phyloP scores from a whole-genome alignment of 2,888 invertebrate genomes.

The Leucoptera coffeella region DNA sequence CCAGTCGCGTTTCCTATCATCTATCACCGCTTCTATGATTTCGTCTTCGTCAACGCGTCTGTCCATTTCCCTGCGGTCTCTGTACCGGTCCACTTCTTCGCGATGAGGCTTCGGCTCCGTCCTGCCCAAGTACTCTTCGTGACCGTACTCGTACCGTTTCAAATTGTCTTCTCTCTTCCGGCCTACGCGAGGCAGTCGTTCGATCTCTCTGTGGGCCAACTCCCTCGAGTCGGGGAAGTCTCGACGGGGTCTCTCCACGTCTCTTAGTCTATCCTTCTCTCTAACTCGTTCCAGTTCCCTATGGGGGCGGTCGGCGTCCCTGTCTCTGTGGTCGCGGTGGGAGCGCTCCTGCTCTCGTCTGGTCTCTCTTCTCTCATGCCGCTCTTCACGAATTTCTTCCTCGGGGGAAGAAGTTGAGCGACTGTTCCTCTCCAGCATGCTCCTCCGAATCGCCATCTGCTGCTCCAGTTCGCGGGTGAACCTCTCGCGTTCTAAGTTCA shows the following conservation, averaged over 20 bases:
- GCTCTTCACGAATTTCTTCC: constrained; percentile 45
- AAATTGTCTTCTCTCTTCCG: constrained; percentile 35
- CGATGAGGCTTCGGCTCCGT: constrained; percentile 28
- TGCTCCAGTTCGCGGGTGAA: constrained; percentile 51
- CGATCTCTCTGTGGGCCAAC: constrained; percentile 28
- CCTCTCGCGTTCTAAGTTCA: constrained; percentile 68
- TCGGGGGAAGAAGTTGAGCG: constrained; percentile 50
- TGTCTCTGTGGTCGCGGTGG: constrained; percentile 13
- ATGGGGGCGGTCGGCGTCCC: constrained; percentile 4
- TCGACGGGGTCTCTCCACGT: constrained; percentile 23
- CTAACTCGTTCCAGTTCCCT: constrained; percentile 1
- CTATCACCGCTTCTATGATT: constrained; percentile 37
- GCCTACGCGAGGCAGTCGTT: constrained; percentile 36
- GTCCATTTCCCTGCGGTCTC: constrained; percentile 34
- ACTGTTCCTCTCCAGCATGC: constrained; percentile 44
- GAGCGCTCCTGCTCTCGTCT: constrained; percentile 40
- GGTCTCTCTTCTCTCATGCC: constrained; percentile 37
- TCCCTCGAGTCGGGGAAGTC: constrained; percentile 27
- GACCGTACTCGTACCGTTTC: constrained; percentile 37
- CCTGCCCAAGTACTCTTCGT: constrained; percentile 36
- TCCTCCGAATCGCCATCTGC: constrained; percentile 44
- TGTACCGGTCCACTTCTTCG: constrained; percentile 33
- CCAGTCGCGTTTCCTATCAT: constrained; percentile 35
- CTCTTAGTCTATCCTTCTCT: too few species aligned
- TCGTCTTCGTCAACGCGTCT: constrained; percentile 42